Conservation (phyloP, 2,888 invertebrate species). For the Drosophila stalkeri region DNA sequence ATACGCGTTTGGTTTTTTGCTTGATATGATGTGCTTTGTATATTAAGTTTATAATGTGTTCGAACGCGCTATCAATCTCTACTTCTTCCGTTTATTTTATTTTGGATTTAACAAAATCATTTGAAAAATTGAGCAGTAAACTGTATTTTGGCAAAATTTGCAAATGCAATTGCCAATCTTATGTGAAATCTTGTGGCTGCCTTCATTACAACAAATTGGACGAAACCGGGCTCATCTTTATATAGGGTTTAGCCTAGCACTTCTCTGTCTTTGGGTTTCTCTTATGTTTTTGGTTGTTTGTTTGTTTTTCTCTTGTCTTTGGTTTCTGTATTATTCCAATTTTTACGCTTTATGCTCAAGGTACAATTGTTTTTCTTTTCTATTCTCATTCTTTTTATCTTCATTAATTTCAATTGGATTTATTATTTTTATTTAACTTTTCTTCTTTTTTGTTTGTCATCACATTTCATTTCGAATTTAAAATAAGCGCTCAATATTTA, state of each 20-base stretch:
- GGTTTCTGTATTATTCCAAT: slow-evolving; percentile 65
- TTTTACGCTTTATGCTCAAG: slow-evolving; percentile 70
- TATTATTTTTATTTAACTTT: slow-evolving; percentile 51
- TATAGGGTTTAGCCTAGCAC: slow-evolving; percentile 45
- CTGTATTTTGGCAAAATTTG: slow-evolving; percentile 80
- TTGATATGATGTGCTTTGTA: slow-evolving; percentile 67
- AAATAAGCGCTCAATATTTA: slow-evolving; percentile 53
- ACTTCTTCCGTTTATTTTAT: not conserved
- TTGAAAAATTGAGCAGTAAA: slow-evolving; percentile 56
- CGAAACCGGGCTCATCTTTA: slow-evolving; percentile 71
- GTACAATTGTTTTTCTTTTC: slow-evolving; percentile 70
- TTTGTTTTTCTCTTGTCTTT: slow-evolving; percentile 8
- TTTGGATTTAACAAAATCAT: slow-evolving; percentile 28
- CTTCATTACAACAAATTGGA: slow-evolving; percentile 50
- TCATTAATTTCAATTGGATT: slow-evolving; percentile 60
- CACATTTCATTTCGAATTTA: slow-evolving; percentile 73
- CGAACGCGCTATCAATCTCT: slow-evolving; percentile 30
- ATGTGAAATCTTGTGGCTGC: slow-evolving; percentile 46
- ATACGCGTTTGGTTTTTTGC: slow-evolving; percentile 38
- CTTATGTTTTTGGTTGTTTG: not conserved
- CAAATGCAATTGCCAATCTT: slow-evolving; percentile 72
- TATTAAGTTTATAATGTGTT: slow-evolving; percentile 49
- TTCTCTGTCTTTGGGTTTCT: not conserved
- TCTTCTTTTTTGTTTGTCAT: slow-evolving; percentile 59
- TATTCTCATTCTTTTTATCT: slow-evolving; percentile 33